Base-by-base conservation (phyloP, 2,888 invertebrate genomes). In the Dynastes grantii region DNA sequence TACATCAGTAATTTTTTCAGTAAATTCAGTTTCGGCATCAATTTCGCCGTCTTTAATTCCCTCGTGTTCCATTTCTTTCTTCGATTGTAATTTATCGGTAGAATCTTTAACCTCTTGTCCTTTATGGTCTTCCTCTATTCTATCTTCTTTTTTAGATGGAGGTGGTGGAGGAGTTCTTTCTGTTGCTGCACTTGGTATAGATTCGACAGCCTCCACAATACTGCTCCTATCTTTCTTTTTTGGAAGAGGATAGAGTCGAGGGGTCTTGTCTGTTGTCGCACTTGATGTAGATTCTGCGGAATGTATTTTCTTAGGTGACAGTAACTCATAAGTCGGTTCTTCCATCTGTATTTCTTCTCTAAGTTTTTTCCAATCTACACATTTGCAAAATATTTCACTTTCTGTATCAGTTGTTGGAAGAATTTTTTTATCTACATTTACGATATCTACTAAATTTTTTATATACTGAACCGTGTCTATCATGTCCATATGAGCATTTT, bases 381-480 rank as follows among this genome's bases (percentile, higher is more conserved):
- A 75, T 45, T 75, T 61, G 22, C 73, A 75, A 61, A 75, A 75
- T 45, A 63, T 49, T 9, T 53, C 61, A 45, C 68, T 68, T 58
- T 45, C 70, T 29, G 53, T 63, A 9, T 73, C 71, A 27, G 65
- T 16, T 29, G 13, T 64, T 8, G 22, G 58, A 16, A 45, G 27
- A n/a, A 2, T 27, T 16, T 22, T 37, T 37, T 64, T 55, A 11
- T 64, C 55, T 13, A 22, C 37, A 53, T 77, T 79, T 65, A 88
- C 85, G 80, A 87, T 78, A 76, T 88, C 87, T 3, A 85, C 85
- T n/a, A 88, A 77, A 73, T 86, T 84, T 81, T 85, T 87, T 51
- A 88, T 86, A 32, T 84, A 84, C 76, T 83, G 83, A 0, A 85
- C 86, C 2, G 87, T 86, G 27, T 85, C 85, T 55, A 83, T 84